Conservation (phyloP, 2,797 vertebrate genomes). For the Otolemur crassicaudatus region DNA sequence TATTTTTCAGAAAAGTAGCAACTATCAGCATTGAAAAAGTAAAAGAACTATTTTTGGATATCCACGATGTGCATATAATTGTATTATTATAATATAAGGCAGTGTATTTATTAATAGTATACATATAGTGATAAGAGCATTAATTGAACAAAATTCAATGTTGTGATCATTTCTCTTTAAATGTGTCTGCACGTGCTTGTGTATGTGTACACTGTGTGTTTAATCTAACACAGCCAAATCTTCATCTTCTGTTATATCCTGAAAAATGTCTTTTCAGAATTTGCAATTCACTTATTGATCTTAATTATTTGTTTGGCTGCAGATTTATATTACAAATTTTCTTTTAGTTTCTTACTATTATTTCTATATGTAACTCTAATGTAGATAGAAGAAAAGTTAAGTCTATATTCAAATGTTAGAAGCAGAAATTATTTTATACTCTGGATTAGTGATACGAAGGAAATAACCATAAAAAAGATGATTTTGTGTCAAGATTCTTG, state of each 20-base stretch:
- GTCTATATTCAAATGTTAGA: neutral
- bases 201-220: neutral
- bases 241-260: neutral
- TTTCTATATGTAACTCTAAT: neutral
- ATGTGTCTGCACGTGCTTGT: neutral
- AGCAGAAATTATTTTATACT: neutral
- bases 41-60: neutral
- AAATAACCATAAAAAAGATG: neutral
- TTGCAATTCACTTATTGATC: neutral
- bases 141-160: neutral
- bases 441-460: neutral
- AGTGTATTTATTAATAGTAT: neutral
- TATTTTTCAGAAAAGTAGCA: slow-evolving; percentile 8
- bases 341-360: neutral
- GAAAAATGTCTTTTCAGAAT: neutral
- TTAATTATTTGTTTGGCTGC: neutral
- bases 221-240: neutral
- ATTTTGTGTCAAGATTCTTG: neutral
- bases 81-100: neutral
- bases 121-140: neutral
- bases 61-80: neutral
- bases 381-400: neutral
- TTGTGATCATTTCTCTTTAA: slow-evolving; percentile 3
- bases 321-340: neutral
- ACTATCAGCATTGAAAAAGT: neutral